Evolutionary conservation across 2,797 vertebrate genomes (phyloP).

Genomic region (Catamblyrhynchus diadema): DNA sequence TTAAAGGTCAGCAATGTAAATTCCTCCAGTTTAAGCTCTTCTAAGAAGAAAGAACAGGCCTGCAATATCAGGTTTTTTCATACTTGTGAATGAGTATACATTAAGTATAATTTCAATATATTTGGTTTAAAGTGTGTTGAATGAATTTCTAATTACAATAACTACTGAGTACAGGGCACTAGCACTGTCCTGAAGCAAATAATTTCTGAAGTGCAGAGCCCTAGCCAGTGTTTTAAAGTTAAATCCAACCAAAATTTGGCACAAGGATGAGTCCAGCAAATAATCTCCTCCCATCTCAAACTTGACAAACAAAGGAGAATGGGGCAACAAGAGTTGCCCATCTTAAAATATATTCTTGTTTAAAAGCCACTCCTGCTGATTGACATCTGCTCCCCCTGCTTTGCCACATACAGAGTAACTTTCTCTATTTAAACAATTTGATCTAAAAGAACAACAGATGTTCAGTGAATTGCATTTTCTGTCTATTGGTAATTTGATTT

Average conservation of each 20-base stretch:
- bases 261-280: background rate
- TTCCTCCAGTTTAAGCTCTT: background rate
- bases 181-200: background rate
- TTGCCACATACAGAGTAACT: background rate
- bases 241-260: background rate
- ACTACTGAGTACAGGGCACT: background rate
- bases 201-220: background rate
- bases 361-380: background rate
- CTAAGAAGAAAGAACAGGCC: background rate
- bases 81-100: background rate
- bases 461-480: slow-evolving; percentile 33
- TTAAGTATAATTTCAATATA: background rate
- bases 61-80: background rate
- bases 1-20: background rate
- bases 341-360: background rate
- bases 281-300: background rate
- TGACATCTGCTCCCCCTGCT: background rate
- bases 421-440: background rate
- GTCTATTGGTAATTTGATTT: slow-evolving; percentile 33
- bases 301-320: background rate
- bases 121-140: background rate
- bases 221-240: background rate
- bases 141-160: background rate
- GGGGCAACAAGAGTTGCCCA: background rate
- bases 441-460: slow-evolving; percentile 33